Conservation (phyloP, 2,113 vertebrate species). For the Nyctereutes procyonoides region DNA sequence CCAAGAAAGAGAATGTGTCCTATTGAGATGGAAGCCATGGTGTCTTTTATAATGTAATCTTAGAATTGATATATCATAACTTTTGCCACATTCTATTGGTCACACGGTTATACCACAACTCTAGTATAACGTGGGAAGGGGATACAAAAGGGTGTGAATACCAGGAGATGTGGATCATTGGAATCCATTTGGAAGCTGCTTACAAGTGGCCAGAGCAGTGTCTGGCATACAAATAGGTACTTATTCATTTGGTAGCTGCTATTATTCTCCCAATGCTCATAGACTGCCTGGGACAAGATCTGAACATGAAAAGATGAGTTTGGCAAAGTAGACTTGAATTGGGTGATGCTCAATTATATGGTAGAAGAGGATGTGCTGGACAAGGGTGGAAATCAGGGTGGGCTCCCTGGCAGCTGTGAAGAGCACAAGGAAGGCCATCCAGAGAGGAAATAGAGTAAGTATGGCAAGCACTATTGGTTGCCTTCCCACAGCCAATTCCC, state of each 20-base stretch:
- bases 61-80: neutral
- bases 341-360: neutral
- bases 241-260: neutral
- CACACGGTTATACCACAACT: neutral
- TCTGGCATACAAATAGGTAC: neutral
- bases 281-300: neutral
- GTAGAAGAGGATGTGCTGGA: neutral
- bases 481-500: neutral
- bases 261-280: neutral
- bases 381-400: neutral
- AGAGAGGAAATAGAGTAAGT: neutral
- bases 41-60: neutral
- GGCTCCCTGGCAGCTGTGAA: neutral
- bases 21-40: neutral
- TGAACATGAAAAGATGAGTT: constrained; percentile 13
- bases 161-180: neutral
- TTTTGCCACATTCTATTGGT: neutral
- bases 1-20: neutral
- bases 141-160: neutral
- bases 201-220: neutral
- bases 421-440: neutral
- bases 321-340: neutral
- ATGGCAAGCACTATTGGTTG: neutral
- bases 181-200: neutral
- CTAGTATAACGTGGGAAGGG: neutral